Base-by-base conservation (phyloP, 2,113 vertebrate genomes). In the Mustela nigripes region DNA sequence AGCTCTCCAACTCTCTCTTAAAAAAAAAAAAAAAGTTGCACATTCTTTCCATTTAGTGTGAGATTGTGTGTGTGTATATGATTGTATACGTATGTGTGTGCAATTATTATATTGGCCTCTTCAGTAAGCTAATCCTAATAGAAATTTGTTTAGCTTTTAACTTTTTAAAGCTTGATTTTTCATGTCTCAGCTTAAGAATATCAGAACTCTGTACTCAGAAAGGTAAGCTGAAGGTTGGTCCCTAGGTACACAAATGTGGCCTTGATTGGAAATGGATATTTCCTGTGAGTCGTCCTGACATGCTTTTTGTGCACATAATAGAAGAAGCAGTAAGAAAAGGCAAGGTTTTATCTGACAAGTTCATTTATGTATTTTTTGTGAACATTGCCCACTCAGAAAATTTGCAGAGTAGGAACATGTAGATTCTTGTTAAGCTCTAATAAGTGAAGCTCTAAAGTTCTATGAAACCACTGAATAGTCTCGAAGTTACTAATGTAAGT, bases 381-480 rank as follows among this genome's bases (percentile, higher is more conserved):
- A 95, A n/a, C 69, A 94, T 9, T 78, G 31, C 63, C 67, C 63
- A 7, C 36, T 96, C 21, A 74, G 94, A 95, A 93, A 45, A 42
- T 31, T 76, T 95, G 81, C 76, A n/a, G 69, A 50, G 33, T 42
- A 48, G 22, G 39, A 60, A 87, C 89, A 33, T 92, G 95, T 81
- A 79, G 85, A 63, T 87, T 96, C 96, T 95, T 96, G 95, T 76
- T 91, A 92, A 92, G 56, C 12, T 2, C 12, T 89, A 21, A 14
- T 56, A 71, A 89, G 50, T 62, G 63, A 95, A 83, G 60, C 33
- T 80, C 7, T 91, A 42, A 48, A 81, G 39, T 84, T 91, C 36
- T 60, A 8, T 80, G 56, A 97, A 91, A 65, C 84, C 39, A 71
- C 42, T 26, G 26, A 90, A 36, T 18, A n/a, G 26, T 73, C 26